Conservation (phyloP, 2,113 vertebrate species). For the Cervus canadensis region DNA sequence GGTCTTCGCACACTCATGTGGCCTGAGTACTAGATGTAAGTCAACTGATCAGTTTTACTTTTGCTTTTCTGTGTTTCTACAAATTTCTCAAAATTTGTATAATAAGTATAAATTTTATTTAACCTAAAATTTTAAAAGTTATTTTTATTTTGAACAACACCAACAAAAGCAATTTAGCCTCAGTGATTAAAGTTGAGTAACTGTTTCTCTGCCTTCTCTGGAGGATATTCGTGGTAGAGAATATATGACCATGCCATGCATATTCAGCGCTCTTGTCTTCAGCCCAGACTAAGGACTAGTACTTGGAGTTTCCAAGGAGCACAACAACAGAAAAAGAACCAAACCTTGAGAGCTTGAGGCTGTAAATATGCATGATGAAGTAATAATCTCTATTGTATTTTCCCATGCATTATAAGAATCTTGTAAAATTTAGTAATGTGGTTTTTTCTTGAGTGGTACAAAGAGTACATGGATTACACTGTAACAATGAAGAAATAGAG, state of each 20-base stretch:
- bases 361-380: slow-evolving; percentile 39
- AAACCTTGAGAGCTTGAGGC: slow-evolving; percentile 22
- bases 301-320: rapidly evolving
- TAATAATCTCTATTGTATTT: slow-evolving; percentile 58
- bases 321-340: not conserved
- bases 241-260: not conserved
- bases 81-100: not conserved
- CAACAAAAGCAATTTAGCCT: not conserved
- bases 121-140: not conserved
- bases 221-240: not conserved
- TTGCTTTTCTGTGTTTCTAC: not conserved
- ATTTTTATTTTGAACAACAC: slow-evolving; percentile 6
- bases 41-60: not conserved
- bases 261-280: slow-evolving; percentile 5
- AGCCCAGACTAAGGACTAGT: not conserved
- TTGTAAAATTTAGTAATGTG: slow-evolving; percentile 62
- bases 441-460: slow-evolving; percentile 39
- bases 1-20: not conserved
- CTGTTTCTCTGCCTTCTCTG: not conserved
- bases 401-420: slow-evolving; percentile 51
- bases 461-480: slow-evolving; percentile 51
- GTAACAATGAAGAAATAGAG: slow-evolving; percentile 58
- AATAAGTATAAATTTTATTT: not conserved
- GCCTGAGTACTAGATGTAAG: not conserved
- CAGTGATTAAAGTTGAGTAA: not conserved